Base-by-base conservation (phyloP, 2,797 vertebrate species). In the Paramormyrops hopkinsi region DNA sequence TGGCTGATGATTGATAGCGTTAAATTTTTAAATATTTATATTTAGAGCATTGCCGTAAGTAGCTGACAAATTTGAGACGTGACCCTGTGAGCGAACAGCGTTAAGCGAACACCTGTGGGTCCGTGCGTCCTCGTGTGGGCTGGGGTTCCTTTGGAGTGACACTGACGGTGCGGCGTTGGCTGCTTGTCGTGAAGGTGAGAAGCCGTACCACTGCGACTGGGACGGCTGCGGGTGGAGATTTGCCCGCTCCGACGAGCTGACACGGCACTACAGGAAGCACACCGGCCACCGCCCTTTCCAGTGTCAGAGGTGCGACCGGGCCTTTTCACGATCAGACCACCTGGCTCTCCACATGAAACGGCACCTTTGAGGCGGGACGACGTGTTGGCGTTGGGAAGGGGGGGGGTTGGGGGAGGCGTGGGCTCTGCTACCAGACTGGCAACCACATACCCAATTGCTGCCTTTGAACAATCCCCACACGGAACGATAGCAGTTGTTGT, bases 151-250 rank as follows among this genome's bases (percentile, higher is more conserved):
- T 82, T 46, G 19, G 5, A 3, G 8, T 46, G 76, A 82, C 76
- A 46, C 41, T 82, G 76, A 73, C 25, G 25, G 69, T 73, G 69
- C 5, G 69, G 25, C 14, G 11, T 73, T 73, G 25, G 69, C 17
- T 82, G 76, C 6, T 41, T 33, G 93, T 89, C 91, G 88, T 93
- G 91, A 89, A 97, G 96, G 96, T 91, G 96, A 97, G 94, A 97
- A 97, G 95, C 96, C 96, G 46, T 97, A 97, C 94, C 96, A 97
- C 93, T 97, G 96, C 90, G 96, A 97, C 94, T 97, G 96, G 96
- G 96, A 97, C 90, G 96, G 96, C 90, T 97, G 96, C 7, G 96
- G 96, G 89, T 97, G 96, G 96, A 97, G 97, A 93, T 97, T 97
- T 90, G 96, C 96, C 89, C 96, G 96, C 91, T 97, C 96, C 0